Evolutionary conservation across 2,113 vertebrate genomes (phyloP).

Genomic region (Callaeas wilsoni): DNA sequence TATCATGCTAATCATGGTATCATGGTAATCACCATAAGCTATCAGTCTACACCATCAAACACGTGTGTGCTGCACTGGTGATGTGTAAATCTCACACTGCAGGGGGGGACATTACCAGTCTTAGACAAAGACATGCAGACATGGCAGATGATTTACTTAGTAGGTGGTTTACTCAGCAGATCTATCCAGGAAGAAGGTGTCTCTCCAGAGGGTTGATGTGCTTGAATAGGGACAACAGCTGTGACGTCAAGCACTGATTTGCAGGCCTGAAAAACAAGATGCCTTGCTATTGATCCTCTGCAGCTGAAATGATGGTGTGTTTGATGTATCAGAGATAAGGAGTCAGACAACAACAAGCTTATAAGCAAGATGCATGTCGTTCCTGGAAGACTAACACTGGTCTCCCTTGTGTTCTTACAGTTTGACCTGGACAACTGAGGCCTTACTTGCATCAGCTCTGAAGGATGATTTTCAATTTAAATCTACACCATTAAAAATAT

Average conservation of each 20-base stretch:
- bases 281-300: neutral
- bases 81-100: rapidly evolving
- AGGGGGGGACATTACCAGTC: neutral
- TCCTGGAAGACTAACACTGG: neutral
- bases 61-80: rapidly evolving
- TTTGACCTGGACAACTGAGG: neutral
- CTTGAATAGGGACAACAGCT: neutral
- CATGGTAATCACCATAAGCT: neutral
- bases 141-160: neutral
- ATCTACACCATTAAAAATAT: neutral
- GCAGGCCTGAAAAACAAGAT: neutral
- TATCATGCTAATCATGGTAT: neutral
- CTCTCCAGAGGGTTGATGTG: neutral
- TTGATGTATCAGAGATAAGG: neutral
- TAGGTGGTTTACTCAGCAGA: neutral
- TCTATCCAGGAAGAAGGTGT: neutral
- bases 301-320: neutral
- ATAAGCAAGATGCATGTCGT: neutral
- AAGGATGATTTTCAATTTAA: neutral
- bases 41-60: neutral
- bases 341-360: neutral
- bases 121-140: neutral
- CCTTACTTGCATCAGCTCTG: neutral
- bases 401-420: neutral
- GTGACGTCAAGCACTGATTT: neutral